Conservation (phyloP, 1,140 invertebrate genomes). For the Zelostemma sp. region DNA sequence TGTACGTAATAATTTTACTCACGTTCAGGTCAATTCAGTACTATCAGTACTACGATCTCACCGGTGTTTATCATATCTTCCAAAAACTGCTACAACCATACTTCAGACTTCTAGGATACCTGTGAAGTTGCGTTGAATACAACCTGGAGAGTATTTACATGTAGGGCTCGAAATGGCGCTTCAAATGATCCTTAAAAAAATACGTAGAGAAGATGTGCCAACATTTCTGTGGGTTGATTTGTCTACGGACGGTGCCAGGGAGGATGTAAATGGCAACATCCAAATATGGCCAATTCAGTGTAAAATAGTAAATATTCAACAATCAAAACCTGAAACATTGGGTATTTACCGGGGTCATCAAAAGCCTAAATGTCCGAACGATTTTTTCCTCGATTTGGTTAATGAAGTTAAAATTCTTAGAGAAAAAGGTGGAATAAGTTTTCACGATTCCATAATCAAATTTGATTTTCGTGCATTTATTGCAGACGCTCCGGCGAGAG, state of each 20-base stretch:
- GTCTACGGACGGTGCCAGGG: conserved; percentile 15
- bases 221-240: conserved; percentile 13
- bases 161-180: conserved; percentile 14
- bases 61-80: too few relatives aligned
- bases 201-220: conserved; percentile 11
- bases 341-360: conserved; percentile 12
- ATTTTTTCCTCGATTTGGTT: conserved; percentile 21
- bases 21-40: too few relatives aligned
- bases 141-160: conserved; percentile 21
- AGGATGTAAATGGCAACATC: background rate
- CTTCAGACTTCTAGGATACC: conserved; percentile 16
- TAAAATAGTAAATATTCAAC: conserved; percentile 13
- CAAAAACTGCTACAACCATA: too few relatives aligned
- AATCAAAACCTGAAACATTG: conserved; percentile 10
- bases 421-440: conserved; percentile 14
- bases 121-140: background rate
- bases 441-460: conserved; percentile 13
- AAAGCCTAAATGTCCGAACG: background rate
- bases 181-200: too few relatives aligned
- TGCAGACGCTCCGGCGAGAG: conserved; percentile 35
- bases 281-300: conserved; percentile 27
- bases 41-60: too few relatives aligned
- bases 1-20: too few relatives aligned
- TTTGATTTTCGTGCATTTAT: conserved; percentile 26
- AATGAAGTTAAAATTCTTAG: conserved; percentile 10